phyloP scores from a whole-genome alignment of 2,797 vertebrate genomes.

The Lepus townsendii region DNA sequence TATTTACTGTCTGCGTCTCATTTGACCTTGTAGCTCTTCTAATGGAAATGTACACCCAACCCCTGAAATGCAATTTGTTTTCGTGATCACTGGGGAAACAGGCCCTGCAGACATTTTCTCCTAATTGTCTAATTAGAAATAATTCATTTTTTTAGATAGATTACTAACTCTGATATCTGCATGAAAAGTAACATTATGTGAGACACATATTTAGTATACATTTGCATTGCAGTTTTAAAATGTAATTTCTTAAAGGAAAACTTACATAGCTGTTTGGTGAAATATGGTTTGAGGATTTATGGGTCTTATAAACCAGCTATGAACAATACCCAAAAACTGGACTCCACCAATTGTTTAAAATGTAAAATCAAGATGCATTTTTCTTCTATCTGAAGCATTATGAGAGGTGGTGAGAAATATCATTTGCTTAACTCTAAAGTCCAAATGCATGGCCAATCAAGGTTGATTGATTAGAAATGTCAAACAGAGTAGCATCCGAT shows the following conservation, averaged over 20 bases:
- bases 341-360: slow-evolving; percentile 63
- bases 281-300: slow-evolving; percentile 39
- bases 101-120: neutral
- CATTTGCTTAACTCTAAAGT: slow-evolving; percentile 75
- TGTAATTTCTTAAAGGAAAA: slow-evolving; percentile 46
- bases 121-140: slow-evolving; percentile 17
- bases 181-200: slow-evolving; percentile 39
- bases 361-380: slow-evolving; percentile 62
- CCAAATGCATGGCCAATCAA: slow-evolving; percentile 73
- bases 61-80: slow-evolving; percentile 40
- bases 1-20: neutral
- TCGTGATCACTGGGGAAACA: neutral
- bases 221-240: slow-evolving; percentile 25
- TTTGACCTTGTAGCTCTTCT: neutral
- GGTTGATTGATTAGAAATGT: slow-evolving; percentile 74
- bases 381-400: slow-evolving; percentile 69
- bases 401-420: slow-evolving; percentile 55
- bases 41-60: neutral
- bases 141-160: slow-evolving; percentile 53
- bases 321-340: slow-evolving; percentile 58
- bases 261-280: neutral
- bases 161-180: neutral
- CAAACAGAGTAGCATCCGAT: slow-evolving; percentile 74
- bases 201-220: slow-evolving; percentile 9
- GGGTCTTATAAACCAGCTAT: neutral